phyloP scores from a whole-genome alignment of 2,888 invertebrate genomes.

The Odontothrips loti region DNA sequence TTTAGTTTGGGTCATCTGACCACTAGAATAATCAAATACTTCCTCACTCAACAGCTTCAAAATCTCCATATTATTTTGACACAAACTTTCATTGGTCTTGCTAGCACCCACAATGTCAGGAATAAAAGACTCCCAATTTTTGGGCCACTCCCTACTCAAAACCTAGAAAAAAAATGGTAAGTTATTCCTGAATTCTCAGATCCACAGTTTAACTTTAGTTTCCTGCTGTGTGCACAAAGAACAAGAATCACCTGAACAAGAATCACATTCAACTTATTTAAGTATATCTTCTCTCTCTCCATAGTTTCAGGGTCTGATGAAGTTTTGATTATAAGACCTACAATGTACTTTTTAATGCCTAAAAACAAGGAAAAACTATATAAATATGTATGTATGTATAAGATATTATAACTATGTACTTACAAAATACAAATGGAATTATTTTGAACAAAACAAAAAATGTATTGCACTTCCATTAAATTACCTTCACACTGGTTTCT shows the following conservation, averaged over 20 bases:
- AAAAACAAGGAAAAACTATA: constrained; percentile 32
- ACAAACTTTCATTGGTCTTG: constrained; percentile 96
- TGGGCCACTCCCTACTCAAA: constrained; percentile 98
- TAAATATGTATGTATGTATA: no score
- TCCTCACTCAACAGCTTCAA: constrained; percentile 96
- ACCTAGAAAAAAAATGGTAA: constrained; percentile 57
- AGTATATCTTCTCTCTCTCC: constrained; percentile 91
- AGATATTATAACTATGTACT: no score
- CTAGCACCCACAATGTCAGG: constrained; percentile 98
- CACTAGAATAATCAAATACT: constrained; percentile 97
- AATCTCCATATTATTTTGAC: constrained; percentile 99
- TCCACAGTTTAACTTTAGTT: no score
- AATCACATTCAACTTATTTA: constrained; percentile 98
- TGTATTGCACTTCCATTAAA: not conserved
- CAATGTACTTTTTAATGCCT: constrained; percentile 99
- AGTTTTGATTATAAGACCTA: constrained; percentile 96
- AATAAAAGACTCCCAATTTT: constrained; percentile 99
- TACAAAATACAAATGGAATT: not conserved
- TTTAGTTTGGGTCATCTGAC: constrained; percentile 97
- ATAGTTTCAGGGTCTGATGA: constrained; percentile 85
- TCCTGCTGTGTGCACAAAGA: not conserved
- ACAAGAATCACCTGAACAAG: constrained; percentile 72
- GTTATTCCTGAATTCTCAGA: not conserved
- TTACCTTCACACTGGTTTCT: constrained; percentile 90
- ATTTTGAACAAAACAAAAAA: not conserved